phyloP scores from a whole-genome alignment of 2,113 vertebrate species.

The Protobothrops flavoviridis region DNA sequence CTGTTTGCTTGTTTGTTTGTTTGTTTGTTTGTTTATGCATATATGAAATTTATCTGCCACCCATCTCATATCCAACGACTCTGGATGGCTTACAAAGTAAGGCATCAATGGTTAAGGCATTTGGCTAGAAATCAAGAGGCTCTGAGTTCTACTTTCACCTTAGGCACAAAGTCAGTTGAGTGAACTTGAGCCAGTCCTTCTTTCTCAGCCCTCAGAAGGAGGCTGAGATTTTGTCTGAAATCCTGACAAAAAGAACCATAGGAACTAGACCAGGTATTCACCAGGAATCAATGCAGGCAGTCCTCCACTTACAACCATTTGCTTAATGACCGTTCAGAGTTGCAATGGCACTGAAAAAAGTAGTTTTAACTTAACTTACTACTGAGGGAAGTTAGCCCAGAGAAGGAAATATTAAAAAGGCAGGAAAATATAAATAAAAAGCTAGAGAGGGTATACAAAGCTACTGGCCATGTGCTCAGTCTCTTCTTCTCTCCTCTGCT shows the following conservation, averaged over 20 bases:
- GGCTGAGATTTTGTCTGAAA: too few species aligned
- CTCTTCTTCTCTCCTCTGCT: too few species aligned
- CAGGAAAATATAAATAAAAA: too few species aligned
- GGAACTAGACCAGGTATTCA: background rate
- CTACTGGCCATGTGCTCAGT: too few species aligned
- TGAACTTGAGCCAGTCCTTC: background rate
- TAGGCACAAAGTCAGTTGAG: background rate
- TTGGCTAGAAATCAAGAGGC: background rate
- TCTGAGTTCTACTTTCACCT: background rate
- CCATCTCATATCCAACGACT: too few species aligned
- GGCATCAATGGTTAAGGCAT: background rate
- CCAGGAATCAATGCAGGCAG: background rate
- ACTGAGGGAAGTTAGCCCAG: too few species aligned
- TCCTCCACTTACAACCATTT: background rate
- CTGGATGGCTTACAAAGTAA: too few species aligned
- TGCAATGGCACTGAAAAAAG: background rate
- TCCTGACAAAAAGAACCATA: background rate
- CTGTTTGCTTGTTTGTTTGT: too few species aligned
- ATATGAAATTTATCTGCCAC: too few species aligned
- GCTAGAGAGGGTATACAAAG: too few species aligned
- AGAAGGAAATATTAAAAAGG: too few species aligned
- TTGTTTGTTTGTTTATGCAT: too few species aligned
- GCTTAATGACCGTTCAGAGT: background rate
- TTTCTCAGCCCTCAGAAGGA: background rate
- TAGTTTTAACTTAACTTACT: background rate